Base-by-base conservation (phyloP, 2,888 invertebrate species). In the Erebia palarica region DNA sequence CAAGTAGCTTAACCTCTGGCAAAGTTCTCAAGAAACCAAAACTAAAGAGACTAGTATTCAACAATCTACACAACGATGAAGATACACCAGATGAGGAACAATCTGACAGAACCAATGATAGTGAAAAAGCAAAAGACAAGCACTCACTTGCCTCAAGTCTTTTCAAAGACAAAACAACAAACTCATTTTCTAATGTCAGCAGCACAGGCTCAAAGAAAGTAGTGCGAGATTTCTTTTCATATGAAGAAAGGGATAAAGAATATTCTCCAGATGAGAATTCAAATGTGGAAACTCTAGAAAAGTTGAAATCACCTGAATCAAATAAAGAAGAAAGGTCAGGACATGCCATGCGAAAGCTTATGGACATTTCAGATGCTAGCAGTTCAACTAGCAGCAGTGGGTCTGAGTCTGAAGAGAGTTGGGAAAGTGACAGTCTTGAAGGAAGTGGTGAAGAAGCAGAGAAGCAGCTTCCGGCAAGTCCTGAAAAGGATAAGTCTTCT, bases 1-100 rank as follows among this genome's bases (percentile, higher is more conserved):
- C 80, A 27, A 84, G 83, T 74, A 84, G 78, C 71, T 77, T 86
- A 74, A 78, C 83, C 66, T 81, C 90, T 69, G 85, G 86, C n/a
- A 94, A 94, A 80, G 90, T 94, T 72, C 85, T 94, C 53, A 93
- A 94, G 78, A 93, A 91, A 79, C 93, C 94, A 70, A 94, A 94
- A 81, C 78, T 94, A 63, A 93, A 93, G 80, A 87, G 87, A 77
- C 79, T 93, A 75, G 89, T 92, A 16, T 92, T 94, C 77, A 91
- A 93, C 76, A 93, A 88, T 78, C 77, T 92, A 76, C 87, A 79
- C 73, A 81, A 85, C 79, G 87, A 88, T 79, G 86, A 87, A 76
- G 88, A 87, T 65, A 82, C 80, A 68, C 78, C 82, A 70, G 89
- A 89, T 72, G 91, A 89, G 75, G 84, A 82, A 65, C 87, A 87